Percentiles rank a stretch among this genome's conserved stretches.
Conservation (phyloP, 1,140 invertebrate genomes). For the Aphaenogaster floridana region DNA sequence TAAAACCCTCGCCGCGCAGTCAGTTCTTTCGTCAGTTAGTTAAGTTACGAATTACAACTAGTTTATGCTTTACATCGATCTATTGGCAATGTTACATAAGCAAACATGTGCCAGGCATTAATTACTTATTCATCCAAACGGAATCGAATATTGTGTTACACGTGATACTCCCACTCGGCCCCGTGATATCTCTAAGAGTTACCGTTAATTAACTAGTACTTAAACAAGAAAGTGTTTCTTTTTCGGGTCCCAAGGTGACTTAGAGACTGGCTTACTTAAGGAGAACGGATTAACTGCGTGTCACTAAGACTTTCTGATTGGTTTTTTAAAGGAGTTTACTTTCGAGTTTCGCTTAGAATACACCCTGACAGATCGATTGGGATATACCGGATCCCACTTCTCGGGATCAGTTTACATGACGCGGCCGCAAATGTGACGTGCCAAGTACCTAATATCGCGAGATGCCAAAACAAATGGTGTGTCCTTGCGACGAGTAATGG, state of each 20-base stretch:
- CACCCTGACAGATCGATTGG: slow-evolving; percentile 49
- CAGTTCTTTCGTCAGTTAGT: slow-evolving; percentile 48
- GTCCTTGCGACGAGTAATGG: slow-evolving; percentile 20
- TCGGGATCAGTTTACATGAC: slow-evolving; percentile 41
- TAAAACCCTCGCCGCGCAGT: slow-evolving; percentile 54
- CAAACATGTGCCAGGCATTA: slow-evolving; percentile 50
- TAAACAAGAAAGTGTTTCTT: slow-evolving; percentile 79
- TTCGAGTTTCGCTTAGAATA: slow-evolving; percentile 49
- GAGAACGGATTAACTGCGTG: slow-evolving; percentile 73
- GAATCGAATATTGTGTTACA: slow-evolving; percentile 60
- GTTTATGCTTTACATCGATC: slow-evolving; percentile 54
- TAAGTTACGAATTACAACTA: slow-evolving; percentile 54
- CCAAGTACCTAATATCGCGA: slow-evolving; percentile 25
- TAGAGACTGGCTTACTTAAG: slow-evolving; percentile 80
- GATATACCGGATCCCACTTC: slow-evolving; percentile 16
- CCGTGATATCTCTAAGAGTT: slow-evolving; percentile 66
- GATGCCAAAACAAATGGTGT: slow-evolving; percentile 32
- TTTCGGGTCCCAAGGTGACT: slow-evolving; percentile 82
- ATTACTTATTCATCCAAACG: slow-evolving; percentile 58
- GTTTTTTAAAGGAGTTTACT: slow-evolving; percentile 49
- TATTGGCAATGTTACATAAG: slow-evolving; percentile 49
- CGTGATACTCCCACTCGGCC: slow-evolving; percentile 61
- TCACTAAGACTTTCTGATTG: slow-evolving; percentile 46
- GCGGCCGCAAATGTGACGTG: slow-evolving; percentile 68
- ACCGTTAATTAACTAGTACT: slow-evolving; percentile 80